Base-by-base conservation (phyloP, 2,888 invertebrate genomes). In the Lithophane ornitopus region DNA sequence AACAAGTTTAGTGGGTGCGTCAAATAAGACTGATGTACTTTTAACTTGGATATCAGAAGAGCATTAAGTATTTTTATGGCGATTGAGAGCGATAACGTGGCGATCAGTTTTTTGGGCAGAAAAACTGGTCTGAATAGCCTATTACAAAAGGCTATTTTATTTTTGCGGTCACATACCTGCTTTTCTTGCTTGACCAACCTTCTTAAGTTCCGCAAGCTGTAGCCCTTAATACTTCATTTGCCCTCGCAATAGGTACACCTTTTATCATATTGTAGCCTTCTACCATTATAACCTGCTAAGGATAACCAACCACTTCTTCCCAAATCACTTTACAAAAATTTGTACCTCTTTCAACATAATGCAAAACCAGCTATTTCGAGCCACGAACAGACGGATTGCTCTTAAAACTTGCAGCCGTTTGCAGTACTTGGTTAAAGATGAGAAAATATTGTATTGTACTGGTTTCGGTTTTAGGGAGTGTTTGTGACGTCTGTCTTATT, bases 11-110 rank as follows among this genome's bases (percentile, higher is more conserved):
- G 89, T 89, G 87, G 71, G 70, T 54, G 89, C 88, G 93, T 92
- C 92, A 91, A 87, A 87, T 85, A 92, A 93, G 93, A 94, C 90
- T 91, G 92, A 93, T 93, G 93, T 91, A 87, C 89, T 89, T 90
- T 89, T 89, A 90, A 92, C 90, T 90, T 89, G 87, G 84, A 85
- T 81, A 85, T 89, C 87, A 85, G 86, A 88, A 86, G 83, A 84
- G 70, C 68, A 61, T 84, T 76, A 75, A 82, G 76, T 80, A 77
- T 76, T 82, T 87, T 88, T 75, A 80, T 86, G 56, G 63, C 75
- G 63, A 77, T 83, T 62, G 75, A 70, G 73, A 52, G 28, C 11
- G n/a, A 66, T 69, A 62, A 67, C 14, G 11, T 52, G 34, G 41
- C 16, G 49, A 69, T 65, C 16, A 34, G 46, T 41, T 62, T 52